Evolutionary conservation across 2,113 vertebrate species (phyloP).

Genomic region (Ptychochromis oligacanthus): DNA sequence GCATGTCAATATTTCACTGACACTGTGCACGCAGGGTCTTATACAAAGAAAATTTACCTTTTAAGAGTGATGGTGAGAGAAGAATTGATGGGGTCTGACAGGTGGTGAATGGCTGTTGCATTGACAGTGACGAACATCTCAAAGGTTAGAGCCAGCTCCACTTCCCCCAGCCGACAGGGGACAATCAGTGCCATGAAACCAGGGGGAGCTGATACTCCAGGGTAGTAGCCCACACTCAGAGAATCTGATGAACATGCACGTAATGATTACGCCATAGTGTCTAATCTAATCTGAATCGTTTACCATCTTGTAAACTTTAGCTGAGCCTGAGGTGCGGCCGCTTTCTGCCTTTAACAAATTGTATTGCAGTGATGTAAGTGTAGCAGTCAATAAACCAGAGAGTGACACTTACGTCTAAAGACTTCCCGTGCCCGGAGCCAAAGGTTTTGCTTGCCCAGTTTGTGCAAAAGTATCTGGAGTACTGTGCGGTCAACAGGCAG

Average conservation of each 20-base stretch:
- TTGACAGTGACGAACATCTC: constrained; percentile 91
- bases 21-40: background rate
- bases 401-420: constrained; percentile 87
- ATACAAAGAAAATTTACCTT: constrained; percentile 78
- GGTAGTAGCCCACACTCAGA: constrained; percentile 84
- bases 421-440: constrained; percentile 89
- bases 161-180: constrained; percentile 85
- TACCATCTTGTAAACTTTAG: background rate
- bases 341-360: background rate
- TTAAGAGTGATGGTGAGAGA: constrained; percentile 86
- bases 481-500: constrained; percentile 81
- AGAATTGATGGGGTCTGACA: constrained; percentile 48
- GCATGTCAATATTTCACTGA: background rate
- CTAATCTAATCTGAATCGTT: background rate
- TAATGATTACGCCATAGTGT: background rate
- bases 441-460: constrained; percentile 87
- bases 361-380: background rate
- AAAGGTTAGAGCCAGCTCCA: constrained; percentile 90
- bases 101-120: constrained; percentile 77
- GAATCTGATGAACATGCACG: constrained; percentile 78
- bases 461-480: constrained; percentile 86
- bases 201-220: constrained; percentile 77
- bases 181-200: constrained; percentile 79
- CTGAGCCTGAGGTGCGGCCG: background rate
- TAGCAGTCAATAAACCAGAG: background rate